Base-by-base conservation (phyloP, 2,113 vertebrate genomes). In the Chloropsis hardwickii region DNA sequence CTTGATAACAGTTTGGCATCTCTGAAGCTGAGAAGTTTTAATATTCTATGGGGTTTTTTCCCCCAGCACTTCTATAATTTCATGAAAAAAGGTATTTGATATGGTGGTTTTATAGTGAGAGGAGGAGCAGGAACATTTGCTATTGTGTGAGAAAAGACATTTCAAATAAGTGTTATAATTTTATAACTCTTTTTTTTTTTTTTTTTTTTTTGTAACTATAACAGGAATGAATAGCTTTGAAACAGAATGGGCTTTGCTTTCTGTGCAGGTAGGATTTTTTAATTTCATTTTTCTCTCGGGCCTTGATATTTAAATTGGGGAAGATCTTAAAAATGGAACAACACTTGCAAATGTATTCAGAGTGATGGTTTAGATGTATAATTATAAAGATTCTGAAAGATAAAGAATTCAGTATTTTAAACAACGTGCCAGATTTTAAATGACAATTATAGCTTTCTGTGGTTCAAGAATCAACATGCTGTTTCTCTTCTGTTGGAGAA, bases 341-440 rank as follows among this genome's bases (percentile, higher is more conserved):
- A 86, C 88, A 50, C 74, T 96, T 81, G 90, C 82, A 97, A 97
- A 97, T 96, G 64, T 58, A 82, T 94, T 95, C 97, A 29, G 50
- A 82, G 70, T 27, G 71, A 67, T 40, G 79, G 64, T 74, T 95
- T 54, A 50, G 91, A 73, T 70, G 79, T 76, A 71, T 91, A 95
- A 95, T 96, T 96, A 84, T 58, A 79, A 97, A 80, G 86, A 95
- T 62, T 79, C 81, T 33, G 44, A 86, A 94, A 92, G 94, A 96
- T 89, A 91, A 97, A 69, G 88, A 92, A 95, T 96, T 92, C 78
- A 91, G 70, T 95, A 93, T 96, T 96, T 95, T 95, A 96, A 97
- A 92, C 25, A 95, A 74, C 94, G 39, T 9, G n/a, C 92, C 95
- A 96, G 87, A 88, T 95, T 97, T 96, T 94, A 95, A 93, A 94